These are phyloP conservation scores for Atethmia centrago DNA, from an alignment of 2,888 invertebrate species.

Conservation along the genomic window DNA sequence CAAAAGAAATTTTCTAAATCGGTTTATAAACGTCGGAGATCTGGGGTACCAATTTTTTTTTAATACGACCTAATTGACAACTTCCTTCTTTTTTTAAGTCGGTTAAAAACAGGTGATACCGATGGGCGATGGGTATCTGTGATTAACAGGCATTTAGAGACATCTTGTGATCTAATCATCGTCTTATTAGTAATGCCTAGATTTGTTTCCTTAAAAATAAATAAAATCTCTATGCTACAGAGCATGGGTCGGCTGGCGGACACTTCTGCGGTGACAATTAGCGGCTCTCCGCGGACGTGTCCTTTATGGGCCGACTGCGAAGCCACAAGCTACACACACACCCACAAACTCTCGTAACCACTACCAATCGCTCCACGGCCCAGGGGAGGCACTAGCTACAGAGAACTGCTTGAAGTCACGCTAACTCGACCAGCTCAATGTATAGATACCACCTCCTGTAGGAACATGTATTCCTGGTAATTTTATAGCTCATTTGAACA, in stretches of 20 bases:
- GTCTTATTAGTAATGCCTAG: neutral
- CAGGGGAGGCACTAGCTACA: neutral
- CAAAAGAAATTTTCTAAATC: too few species aligned
- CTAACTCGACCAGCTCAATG: slow-evolving; percentile 1
- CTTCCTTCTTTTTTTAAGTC: too few species aligned
- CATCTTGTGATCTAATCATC: neutral
- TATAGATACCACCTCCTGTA: neutral
- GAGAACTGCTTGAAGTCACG: slow-evolving; percentile 14
- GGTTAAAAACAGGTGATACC: neutral
- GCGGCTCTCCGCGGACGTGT: slow-evolving; percentile 1
- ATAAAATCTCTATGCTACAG: neutral
- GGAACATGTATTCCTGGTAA: slow-evolving; percentile 6
- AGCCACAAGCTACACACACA: slow-evolving; percentile 1
- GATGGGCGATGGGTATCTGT: neutral
- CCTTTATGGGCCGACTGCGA: neutral
- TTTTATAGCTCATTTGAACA: slow-evolving; percentile 6
- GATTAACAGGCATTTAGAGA: too few species aligned
- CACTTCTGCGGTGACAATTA: neutral
- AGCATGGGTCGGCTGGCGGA: neutral
- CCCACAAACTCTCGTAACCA: neutral
- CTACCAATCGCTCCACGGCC: neutral
- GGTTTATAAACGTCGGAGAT: too few species aligned
- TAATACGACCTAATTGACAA: too few species aligned
- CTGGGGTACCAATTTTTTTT: too few species aligned
- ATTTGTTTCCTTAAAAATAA: neutral